Evolutionary conservation across 2,797 vertebrate genomes (phyloP), one percentile per base, ranked within the genome.

Genomic region (Momotus momota): DNA sequence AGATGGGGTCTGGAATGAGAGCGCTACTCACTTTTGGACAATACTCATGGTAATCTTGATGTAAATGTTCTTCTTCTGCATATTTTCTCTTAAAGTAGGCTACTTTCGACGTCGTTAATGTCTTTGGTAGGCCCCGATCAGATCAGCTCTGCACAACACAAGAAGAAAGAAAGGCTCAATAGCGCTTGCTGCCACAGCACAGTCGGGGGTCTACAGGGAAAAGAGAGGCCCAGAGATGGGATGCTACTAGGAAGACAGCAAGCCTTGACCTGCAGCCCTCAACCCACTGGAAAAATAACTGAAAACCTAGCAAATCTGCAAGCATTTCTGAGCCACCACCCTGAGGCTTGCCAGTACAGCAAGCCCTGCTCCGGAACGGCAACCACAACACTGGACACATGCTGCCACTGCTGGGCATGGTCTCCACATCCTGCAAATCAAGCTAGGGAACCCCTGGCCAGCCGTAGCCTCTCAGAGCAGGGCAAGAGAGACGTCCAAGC

Each of bases 11-110:
- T 90, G 60, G 40, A 67, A 66, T 0, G 10, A 74, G 82, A 17
- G 65, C 8, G 17, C 29, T 96, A 96, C 98, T 96, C 98, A 99
- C 99, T 99, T 99, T 99, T 99, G 99, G 99, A 99, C 99, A 98
- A 99, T 99, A 99, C 98, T 98, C 98, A 96, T 98, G 99, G 98
- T 98, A 98, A 98, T 98, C 98, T 98, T 98, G 97, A 97, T 99
- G 99, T 98, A 99, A 96, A 99, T 99, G 99, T 99, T 99, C 99
- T 98, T 99, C 99, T 99, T 99, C 99, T 99, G 99, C 99, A 99
- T 99, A 99, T 98, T 99, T 99, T 96, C 99, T 99, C 99, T 99
- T 99, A 98, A 99, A 99, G 97, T 99, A 99, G 90, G 99, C 99
- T 98, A 99, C 99, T 99, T 99, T 99, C 99, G 99, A 99, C 99